phyloP scores from a whole-genome alignment of 2,888 invertebrate genomes.

The Drosophila greeni region DNA sequence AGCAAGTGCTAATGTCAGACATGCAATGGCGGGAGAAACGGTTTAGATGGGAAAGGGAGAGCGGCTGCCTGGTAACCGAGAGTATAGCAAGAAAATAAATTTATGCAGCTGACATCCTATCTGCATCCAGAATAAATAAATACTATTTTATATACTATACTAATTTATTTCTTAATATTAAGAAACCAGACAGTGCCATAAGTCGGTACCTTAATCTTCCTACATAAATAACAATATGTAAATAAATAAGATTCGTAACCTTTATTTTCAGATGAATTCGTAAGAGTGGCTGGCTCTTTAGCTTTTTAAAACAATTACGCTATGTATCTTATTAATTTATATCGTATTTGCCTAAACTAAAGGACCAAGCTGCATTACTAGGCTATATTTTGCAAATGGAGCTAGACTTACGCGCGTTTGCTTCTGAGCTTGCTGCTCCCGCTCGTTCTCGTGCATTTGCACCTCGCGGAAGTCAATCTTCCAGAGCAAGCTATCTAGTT shows the following conservation, averaged over 20 bases:
- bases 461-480: constrained; percentile 95
- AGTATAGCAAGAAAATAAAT: constrained; percentile 9
- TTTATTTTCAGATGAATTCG: too few relatives aligned
- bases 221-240: too few relatives aligned
- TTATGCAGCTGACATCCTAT: constrained; percentile 3
- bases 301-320: too few relatives aligned
- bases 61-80: neutral
- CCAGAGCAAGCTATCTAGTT: constrained; percentile 94
- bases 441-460: constrained; percentile 83
- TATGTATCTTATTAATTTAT: neutral
- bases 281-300: too few relatives aligned
- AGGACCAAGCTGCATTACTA: constrained; percentile 15
- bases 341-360: neutral
- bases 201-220: too few relatives aligned
- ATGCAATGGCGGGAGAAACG: constrained; percentile 34
- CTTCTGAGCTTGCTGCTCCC: constrained; percentile 78
- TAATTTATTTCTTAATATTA: too few relatives aligned
- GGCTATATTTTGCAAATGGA: constrained; percentile 1
- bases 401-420: constrained; percentile 74
- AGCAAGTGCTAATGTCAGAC: constrained; percentile 48
- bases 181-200: too few relatives aligned
- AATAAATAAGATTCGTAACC: too few relatives aligned
- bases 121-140: neutral
- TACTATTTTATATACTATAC: neutral
- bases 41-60: constrained; percentile 14